Evolutionary conservation across 2,888 invertebrate species (phyloP), one percentile per base, ranked within the genome.

Genomic region (Eupithecia tripunctaria): DNA sequence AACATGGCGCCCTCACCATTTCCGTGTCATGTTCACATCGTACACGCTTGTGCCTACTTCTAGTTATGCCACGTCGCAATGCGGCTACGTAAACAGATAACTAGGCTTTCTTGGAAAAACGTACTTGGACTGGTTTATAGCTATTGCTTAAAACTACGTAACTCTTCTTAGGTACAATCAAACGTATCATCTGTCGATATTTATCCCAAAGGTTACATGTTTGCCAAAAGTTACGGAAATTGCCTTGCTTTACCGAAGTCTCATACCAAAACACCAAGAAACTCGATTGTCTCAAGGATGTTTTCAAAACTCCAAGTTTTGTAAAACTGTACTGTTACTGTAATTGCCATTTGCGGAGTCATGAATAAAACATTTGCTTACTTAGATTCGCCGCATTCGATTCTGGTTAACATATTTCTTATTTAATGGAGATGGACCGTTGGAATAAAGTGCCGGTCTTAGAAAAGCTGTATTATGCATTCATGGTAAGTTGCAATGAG

Each of bases 281-380:
- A 56, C 25, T 56, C 51, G 14, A 25, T 25, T 25, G 29, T 21
- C 32, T 10, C 38, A 41, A 43, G 27, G 41, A 65, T 12, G 2
- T 41, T 62, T 27, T 56, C 1, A 5, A 51, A 32, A 60, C 25
- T n/a, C 29, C 51, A 27, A 68, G 74, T 77, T 65, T 21, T 60
- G 72, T 70, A 79, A 82, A 78, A 82, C 84, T 75, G 72, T 72
- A 88, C 81, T 83, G 87, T 88, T 87, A 88, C 88, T 85, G 89
- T 89, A 91, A 91, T 90, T 89, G 88, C 89, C 88, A 89, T 89
- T 91, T 89, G 87, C 82, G 84, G 85, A 77, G 77, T 76, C 80
- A 88, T 91, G 91, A 91, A 91, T 91, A 91, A 91, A 90, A 91
- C 89, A 91, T 91, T 84, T 88, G 88, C 88, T 86, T 88, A 86